Conservation (phyloP, 2,888 invertebrate species). For the Hypolimnas misippus region DNA sequence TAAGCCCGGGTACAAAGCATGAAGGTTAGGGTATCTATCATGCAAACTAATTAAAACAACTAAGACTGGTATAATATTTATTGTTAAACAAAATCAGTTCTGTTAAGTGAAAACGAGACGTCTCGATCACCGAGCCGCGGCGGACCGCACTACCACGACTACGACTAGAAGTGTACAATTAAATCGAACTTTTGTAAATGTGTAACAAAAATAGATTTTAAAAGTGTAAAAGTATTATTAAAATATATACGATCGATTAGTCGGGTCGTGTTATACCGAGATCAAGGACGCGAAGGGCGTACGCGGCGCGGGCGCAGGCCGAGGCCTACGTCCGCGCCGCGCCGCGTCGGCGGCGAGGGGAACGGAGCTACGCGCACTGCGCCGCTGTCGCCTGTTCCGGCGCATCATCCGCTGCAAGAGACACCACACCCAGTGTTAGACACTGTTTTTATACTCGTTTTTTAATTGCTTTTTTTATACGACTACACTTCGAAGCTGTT, state of each 20-base stretch:
- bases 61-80: constrained; percentile 76
- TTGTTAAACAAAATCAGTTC: constrained; percentile 82
- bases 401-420: constrained; percentile 84
- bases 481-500: constrained; percentile 55
- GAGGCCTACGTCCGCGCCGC: constrained; percentile 50
- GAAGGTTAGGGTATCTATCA: constrained; percentile 60
- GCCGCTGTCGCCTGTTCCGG: constrained; percentile 83
- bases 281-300: constrained; percentile 73
- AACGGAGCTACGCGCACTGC: constrained; percentile 81
- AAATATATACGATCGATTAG: constrained; percentile 75
- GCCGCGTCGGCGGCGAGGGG: constrained; percentile 49
- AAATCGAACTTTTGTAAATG: constrained; percentile 52
- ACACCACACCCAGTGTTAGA: constrained; percentile 84
- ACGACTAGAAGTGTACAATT: constrained; percentile 63
- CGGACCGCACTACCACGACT: constrained; percentile 68
- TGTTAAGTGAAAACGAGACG: constrained; percentile 76
- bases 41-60: constrained; percentile 78
- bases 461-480: constrained; percentile 47
- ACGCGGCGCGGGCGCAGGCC: constrained; percentile 53
- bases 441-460: constrained; percentile 71
- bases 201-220: constrained; percentile 61
- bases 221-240: constrained; percentile 60
- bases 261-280: constrained; percentile 81
- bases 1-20: constrained; percentile 72
- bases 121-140: constrained; percentile 69